Conservation (phyloP, 2,797 vertebrate species). For the Percopsis omiscomaycus region DNA sequence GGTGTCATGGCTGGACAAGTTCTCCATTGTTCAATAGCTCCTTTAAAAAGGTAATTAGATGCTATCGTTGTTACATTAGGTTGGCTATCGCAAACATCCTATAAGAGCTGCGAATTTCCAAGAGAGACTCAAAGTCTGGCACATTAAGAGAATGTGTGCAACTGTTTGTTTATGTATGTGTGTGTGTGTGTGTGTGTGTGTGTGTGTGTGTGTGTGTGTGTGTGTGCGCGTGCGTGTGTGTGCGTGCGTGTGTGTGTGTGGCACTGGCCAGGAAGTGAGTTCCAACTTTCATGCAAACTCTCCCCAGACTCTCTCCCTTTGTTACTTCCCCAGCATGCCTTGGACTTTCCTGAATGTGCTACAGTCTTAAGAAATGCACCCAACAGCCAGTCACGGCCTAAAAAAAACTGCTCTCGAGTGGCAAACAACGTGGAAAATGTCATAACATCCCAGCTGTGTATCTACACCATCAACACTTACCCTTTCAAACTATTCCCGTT, state of each 20-base stretch:
- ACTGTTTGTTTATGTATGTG: neutral
- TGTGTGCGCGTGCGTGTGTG: neutral
- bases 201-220: neutral
- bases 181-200: neutral
- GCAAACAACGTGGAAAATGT: slow-evolving; percentile 26
- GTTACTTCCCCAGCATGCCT: slow-evolving; percentile 37
- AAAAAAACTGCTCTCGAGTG: slow-evolving; percentile 45
- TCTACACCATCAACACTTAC: neutral
- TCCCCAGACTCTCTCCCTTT: slow-evolving; percentile 21
- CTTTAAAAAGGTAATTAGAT: slow-evolving; percentile 33
- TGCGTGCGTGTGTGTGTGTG: slow-evolving; percentile 10
- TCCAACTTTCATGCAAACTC: slow-evolving; percentile 45
- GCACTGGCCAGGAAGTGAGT: slow-evolving; percentile 22
- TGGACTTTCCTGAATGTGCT: slow-evolving; percentile 55
- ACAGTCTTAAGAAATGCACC: slow-evolving; percentile 53
- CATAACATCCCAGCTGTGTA: slow-evolving; percentile 30
- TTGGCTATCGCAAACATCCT: slow-evolving; percentile 13
- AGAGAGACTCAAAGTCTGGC: slow-evolving; percentile 12
- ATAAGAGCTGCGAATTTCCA: slow-evolving; percentile 15
- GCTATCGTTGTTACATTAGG: slow-evolving; percentile 7
- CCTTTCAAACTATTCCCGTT: neutral
- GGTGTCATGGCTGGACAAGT: slow-evolving; percentile 44
- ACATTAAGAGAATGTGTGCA: neutral
- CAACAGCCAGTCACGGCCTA: slow-evolving; percentile 46
- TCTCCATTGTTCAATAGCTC: slow-evolving; percentile 43